These are phyloP conservation scores for Acanthoscelides obtectus DNA, from an alignment of 2,888 invertebrate species.

Conservation along the genomic window DNA sequence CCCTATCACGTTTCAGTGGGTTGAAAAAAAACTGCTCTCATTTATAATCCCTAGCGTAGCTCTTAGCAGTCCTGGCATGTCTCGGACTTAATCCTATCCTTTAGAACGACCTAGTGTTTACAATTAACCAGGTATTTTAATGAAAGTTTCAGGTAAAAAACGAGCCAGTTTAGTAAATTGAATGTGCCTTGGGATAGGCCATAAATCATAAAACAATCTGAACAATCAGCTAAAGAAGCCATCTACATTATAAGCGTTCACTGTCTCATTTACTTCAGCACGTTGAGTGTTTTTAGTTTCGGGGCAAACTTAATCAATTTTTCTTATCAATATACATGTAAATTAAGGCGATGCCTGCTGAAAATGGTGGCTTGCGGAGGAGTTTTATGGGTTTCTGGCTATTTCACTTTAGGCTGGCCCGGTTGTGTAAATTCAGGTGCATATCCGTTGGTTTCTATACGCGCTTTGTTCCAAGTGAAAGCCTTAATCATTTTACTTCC, in stretches of 20 bases:
- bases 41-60: neutral
- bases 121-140: slow-evolving; percentile 36
- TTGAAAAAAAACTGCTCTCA: neutral
- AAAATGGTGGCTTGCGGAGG: neutral
- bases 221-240: slow-evolving; percentile 32
- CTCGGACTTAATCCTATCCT: neutral
- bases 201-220: slow-evolving; percentile 35
- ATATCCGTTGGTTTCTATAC: too few relatives aligned
- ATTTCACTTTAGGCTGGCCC: too few relatives aligned
- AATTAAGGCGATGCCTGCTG: neutral
- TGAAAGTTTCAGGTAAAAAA: slow-evolving; percentile 35
- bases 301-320: neutral
- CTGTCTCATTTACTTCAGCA: slow-evolving; percentile 22
- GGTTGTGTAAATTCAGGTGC: too few relatives aligned
- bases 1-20: neutral
- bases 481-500: too few relatives aligned
- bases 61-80: neutral
- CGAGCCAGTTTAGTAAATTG: slow-evolving; percentile 34
- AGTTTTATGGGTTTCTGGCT: neutral
- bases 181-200: slow-evolving; percentile 30
- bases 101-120: slow-evolving; percentile 27
- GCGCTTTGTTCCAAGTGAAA: too few relatives aligned
- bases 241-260: slow-evolving; percentile 28
- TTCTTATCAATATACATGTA: neutral
- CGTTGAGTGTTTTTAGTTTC: neutral